Conservation (phyloP, 2,113 vertebrate genomes). For the Ia io region DNA sequence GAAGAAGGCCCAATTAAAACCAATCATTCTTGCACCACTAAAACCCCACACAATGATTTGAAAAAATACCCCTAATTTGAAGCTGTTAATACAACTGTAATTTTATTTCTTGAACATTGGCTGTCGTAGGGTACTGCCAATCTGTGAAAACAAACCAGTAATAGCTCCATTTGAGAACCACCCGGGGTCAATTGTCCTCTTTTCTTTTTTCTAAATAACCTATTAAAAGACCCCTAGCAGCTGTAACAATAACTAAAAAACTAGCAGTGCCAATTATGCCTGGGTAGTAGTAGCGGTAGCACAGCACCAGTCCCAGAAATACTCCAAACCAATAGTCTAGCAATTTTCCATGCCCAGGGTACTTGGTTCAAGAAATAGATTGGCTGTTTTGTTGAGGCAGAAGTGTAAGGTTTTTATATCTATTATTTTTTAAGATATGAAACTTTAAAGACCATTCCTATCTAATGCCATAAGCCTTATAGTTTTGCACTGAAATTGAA, state of each 20-base stretch:
- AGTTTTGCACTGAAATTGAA: background rate
- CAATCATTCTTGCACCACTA: conserved; percentile 49
- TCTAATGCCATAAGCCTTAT: background rate
- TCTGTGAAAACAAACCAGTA: conserved; percentile 77
- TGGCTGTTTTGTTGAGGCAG: conserved; percentile 11
- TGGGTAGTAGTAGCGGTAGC: conserved; percentile 35
- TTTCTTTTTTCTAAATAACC: conserved; percentile 76
- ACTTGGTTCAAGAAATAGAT: conserved; percentile 26
- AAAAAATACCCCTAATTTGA: conserved; percentile 76
- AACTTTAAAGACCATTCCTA: conserved; percentile 22
- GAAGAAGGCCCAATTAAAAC: conserved; percentile 63
- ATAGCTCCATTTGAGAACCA: conserved; percentile 74
- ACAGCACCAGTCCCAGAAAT: conserved; percentile 58
- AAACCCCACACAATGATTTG: conserved; percentile 64
- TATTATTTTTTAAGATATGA: conserved; percentile 5
- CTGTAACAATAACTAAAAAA: conserved; percentile 66
- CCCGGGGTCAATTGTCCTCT: conserved; percentile 74
- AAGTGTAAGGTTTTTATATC: conserved; percentile 7
- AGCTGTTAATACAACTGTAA: conserved; percentile 75
- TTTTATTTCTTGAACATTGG: conserved; percentile 74
- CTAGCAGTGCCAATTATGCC: conserved; percentile 61
- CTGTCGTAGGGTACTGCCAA: conserved; percentile 67
- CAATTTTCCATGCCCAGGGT: conserved; percentile 41
- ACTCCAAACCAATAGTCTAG: conserved; percentile 46
- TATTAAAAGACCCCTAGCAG: conserved; percentile 72